A percentile compares a stretch with the other conserved stretches of the same genome.
Conservation (phyloP, 2,888 invertebrate genomes). For the Morpho achilles region DNA sequence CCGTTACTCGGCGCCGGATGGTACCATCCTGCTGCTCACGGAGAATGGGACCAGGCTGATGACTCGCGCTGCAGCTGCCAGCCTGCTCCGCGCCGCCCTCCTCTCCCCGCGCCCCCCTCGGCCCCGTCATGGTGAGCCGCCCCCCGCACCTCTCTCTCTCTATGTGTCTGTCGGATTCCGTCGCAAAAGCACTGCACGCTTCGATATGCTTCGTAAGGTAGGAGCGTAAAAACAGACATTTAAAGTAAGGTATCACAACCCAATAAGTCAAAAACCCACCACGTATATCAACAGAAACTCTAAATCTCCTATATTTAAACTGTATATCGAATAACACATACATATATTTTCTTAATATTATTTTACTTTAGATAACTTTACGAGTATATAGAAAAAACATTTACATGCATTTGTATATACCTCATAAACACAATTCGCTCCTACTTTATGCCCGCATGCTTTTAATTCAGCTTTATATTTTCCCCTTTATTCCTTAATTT, state of each 20-base stretch:
- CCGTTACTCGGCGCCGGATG: conserved; percentile 80
- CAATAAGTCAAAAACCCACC: too few relatives aligned
- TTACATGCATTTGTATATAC: conserved; percentile 8
- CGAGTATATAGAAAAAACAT: neutral
- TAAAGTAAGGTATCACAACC: too few relatives aligned
- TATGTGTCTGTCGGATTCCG: conserved; percentile 71
- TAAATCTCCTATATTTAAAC: too few relatives aligned
- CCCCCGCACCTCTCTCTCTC: conserved; percentile 63
- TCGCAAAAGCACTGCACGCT: conserved; percentile 76
- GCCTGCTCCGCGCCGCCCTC: conserved; percentile 75
- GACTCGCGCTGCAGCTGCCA: conserved; percentile 75
- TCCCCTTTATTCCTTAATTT: conserved; percentile 43
- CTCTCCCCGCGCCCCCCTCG: conserved; percentile 76
- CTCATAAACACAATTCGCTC: conserved; percentile 49
- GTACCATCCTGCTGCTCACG: conserved; percentile 81
- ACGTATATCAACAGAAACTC: too few relatives aligned
- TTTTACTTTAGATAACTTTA: neutral
- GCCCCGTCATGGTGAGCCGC: conserved; percentile 76
- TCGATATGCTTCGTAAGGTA: conserved; percentile 72
- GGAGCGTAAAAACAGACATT: conserved; percentile 48
- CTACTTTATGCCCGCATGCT: conserved; percentile 75
- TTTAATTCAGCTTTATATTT: conserved; percentile 48
- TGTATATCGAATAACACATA: neutral
- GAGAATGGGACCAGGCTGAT: conserved; percentile 81
- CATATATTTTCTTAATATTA: neutral